Evolutionary conservation across 2,888 invertebrate genomes (phyloP).

Genomic region (Apodemia mormo): DNA sequence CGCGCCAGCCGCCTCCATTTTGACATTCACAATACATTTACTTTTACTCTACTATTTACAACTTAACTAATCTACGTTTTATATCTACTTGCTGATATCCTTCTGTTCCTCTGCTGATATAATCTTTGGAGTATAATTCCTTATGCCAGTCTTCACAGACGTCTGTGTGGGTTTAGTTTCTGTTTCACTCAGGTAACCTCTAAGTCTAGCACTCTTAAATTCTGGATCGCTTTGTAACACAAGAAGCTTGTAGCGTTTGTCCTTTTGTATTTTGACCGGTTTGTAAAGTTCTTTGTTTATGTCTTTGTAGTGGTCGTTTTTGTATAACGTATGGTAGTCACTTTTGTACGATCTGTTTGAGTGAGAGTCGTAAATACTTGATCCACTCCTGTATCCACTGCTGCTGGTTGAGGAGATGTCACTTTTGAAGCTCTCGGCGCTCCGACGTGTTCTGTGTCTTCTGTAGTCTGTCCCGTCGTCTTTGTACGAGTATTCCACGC

Average conservation of each 20-base stretch:
- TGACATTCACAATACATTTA: constrained; percentile 64
- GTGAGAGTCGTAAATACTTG: constrained; percentile 69
- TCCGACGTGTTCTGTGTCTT: constrained; percentile 60
- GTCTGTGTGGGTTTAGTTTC: constrained; percentile 62
- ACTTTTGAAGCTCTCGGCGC: constrained; percentile 71
- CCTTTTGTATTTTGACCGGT: constrained; percentile 75
- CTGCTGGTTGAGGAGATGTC: constrained; percentile 72
- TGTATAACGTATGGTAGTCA: constrained; percentile 74
- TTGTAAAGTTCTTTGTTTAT: constrained; percentile 74
- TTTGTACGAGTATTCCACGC: constrained; percentile 52
- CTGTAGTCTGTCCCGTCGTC: constrained; percentile 62
- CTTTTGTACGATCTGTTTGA: constrained; percentile 66
- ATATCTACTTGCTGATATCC: constrained; percentile 83
- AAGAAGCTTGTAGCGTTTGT: constrained; percentile 70
- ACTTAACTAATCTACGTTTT: constrained; percentile 64
- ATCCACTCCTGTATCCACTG: constrained; percentile 74
- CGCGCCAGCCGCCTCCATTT: constrained; percentile 77
- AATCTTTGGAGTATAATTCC: constrained; percentile 88
- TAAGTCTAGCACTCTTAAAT: constrained; percentile 57
- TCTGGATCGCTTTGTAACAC: constrained; percentile 66
- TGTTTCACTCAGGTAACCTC: constrained; percentile 63
- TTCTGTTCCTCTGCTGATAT: constrained; percentile 82
- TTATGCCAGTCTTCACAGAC: constrained; percentile 82
- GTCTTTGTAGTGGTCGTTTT: constrained; percentile 76
- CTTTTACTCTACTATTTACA: constrained; percentile 72